phyloP scores from a whole-genome alignment of 2,888 invertebrate species.

The Piscicola geometra region DNA sequence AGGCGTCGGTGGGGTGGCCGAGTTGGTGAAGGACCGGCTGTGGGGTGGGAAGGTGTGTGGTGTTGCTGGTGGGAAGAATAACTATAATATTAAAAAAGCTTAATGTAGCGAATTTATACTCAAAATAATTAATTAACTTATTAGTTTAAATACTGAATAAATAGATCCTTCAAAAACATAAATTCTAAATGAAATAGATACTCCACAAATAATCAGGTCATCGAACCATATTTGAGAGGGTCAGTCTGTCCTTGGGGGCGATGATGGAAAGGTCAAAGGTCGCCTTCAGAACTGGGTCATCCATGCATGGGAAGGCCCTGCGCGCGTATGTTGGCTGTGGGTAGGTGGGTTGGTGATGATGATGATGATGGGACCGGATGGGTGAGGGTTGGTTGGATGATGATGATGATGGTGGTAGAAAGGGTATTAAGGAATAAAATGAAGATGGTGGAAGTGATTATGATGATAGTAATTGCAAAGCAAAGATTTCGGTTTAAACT shows the following conservation, averaged over 20 bases:
- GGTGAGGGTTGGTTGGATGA: too few relatives aligned
- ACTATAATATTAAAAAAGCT: too few relatives aligned
- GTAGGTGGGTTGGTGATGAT: background rate
- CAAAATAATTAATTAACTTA: background rate
- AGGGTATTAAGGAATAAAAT: background rate
- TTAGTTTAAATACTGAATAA: background rate
- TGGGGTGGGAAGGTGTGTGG: too few relatives aligned
- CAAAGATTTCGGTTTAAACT: background rate
- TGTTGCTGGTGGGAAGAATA: too few relatives aligned
- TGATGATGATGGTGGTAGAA: background rate
- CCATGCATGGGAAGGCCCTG: constrained; percentile 82
- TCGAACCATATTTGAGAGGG: constrained; percentile 92
- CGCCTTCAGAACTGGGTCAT: constrained; percentile 81
- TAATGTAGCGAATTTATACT: too few relatives aligned
- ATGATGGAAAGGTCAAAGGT: constrained; percentile 76
- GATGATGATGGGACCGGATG: background rate
- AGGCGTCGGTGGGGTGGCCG: constrained; percentile 12
- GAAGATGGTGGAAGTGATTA: background rate
- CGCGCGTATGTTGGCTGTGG: constrained; percentile 64
- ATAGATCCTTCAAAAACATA: background rate
- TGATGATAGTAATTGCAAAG: background rate
- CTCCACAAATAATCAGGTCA: too few relatives aligned
- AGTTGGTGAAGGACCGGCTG: constrained; percentile 8
- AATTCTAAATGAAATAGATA: too few relatives aligned
- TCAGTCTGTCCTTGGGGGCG: constrained; percentile 72